Conservation (phyloP, 2,888 invertebrate species). For the Myathropa florea region DNA sequence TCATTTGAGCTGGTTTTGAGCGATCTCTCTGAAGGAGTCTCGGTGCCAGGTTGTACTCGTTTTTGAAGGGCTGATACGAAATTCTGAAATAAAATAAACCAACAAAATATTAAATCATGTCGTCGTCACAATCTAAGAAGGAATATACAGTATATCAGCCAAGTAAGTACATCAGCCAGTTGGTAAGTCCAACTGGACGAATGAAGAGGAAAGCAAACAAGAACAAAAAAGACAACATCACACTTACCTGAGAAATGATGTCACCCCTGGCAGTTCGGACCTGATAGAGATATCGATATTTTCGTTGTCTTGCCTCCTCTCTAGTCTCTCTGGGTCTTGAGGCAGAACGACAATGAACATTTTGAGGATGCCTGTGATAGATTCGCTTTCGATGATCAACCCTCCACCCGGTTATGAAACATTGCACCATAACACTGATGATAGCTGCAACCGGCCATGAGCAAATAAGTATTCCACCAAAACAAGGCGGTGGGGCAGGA, state of each 20-base stretch:
- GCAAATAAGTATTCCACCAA: constrained; percentile 79
- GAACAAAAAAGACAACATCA: background rate
- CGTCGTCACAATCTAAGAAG: too few species aligned
- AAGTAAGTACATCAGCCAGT: too few species aligned
- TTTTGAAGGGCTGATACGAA: constrained; percentile 90
- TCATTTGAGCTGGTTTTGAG: constrained; percentile 84
- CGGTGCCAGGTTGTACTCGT: constrained; percentile 85
- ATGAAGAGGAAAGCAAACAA: too few species aligned
- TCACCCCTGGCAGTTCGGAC: constrained; percentile 94
- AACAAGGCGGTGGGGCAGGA: constrained; percentile 80
- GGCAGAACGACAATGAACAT: constrained; percentile 74
- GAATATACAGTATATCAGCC: too few species aligned
- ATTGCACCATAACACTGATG: constrained; percentile 80
- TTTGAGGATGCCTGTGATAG: constrained; percentile 76
- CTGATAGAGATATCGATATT: constrained; percentile 93
- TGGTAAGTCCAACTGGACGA: too few species aligned
- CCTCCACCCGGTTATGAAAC: constrained; percentile 81
- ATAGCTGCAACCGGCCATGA: constrained; percentile 80
- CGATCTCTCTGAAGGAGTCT: constrained; percentile 82
- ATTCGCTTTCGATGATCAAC: constrained; percentile 80
- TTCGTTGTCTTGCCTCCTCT: constrained; percentile 90
- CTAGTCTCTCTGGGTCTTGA: constrained; percentile 87
- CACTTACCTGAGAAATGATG: constrained; percentile 90
- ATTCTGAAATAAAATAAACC: constrained; percentile 82
- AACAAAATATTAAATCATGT: background rate